Percentiles rank a stretch among this genome's conserved stretches.
These are phyloP conservation scores for Augochlora pura DNA, from an alignment of 1,140 invertebrate species.

Conservation along the genomic window DNA sequence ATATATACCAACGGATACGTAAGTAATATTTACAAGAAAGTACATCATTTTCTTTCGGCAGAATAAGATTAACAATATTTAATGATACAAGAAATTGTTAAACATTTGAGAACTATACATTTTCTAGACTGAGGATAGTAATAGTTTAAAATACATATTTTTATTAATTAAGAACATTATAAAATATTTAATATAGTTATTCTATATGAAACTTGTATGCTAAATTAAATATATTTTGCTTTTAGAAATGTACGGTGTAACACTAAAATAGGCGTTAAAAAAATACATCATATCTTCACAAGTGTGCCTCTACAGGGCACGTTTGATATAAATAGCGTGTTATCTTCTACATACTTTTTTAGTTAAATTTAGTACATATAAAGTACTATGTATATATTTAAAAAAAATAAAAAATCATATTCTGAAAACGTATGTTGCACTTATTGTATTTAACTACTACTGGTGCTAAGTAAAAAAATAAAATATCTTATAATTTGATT, in stretches of 20 bases:
- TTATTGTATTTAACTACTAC: background rate
- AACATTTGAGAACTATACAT: background rate
- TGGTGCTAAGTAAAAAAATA: background rate
- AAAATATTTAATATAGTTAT: background rate
- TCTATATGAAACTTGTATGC: background rate
- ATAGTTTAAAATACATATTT: background rate
- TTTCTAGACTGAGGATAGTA: background rate
- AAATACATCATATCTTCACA: conserved; percentile 82
- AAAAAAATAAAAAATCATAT: conserved; percentile 7
- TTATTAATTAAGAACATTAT: conserved; percentile 11
- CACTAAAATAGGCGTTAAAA: conserved; percentile 81
- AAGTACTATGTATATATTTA: conserved; percentile 37
- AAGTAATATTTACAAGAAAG: conserved; percentile 61
- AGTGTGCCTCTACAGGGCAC: conserved; percentile 86
- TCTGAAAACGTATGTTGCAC: background rate
- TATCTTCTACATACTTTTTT: conserved; percentile 91
- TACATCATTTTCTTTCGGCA: conserved; percentile 7
- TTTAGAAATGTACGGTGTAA: background rate
- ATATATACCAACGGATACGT: conserved; percentile 77
- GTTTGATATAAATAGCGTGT: conserved; percentile 88
- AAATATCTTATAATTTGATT: too few species aligned
- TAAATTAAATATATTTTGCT: conserved; percentile 23
- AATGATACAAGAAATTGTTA: background rate
- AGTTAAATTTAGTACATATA: conserved; percentile 79
- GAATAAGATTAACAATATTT: background rate